Evolutionary conservation across 2,113 vertebrate genomes (phyloP).

Genomic region (sheep (Ovis aries)): ARS-UI_Ramb_v3.0 NC_056060.1:24358501-24359000

Average conservation of each 20-base stretch:
- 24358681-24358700: not conserved
- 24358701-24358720: not conserved
- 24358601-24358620: not conserved
- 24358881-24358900: slow-evolving; percentile 21
- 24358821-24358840: not conserved
- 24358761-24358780: not conserved
- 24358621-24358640: slow-evolving; percentile 32
- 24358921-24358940: not conserved
- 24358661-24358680: not conserved
- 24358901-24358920: slow-evolving; percentile 1
- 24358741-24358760: not conserved
- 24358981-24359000: not conserved
- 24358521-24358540: not conserved
- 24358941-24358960: not conserved
- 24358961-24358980: not conserved
- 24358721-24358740: not conserved
- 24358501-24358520: slow-evolving; percentile 54
- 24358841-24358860: not conserved
- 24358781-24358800: slow-evolving; percentile 2
- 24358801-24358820: not conserved
- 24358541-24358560: slow-evolving; percentile 23
- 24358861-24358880: not conserved
- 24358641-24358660: not conserved
- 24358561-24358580: slow-evolving; percentile 15
- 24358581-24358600: not conserved